Evolutionary conservation across 2,797 vertebrate genomes (phyloP).

Genomic region (Sebastes ruberrimus): DNA sequence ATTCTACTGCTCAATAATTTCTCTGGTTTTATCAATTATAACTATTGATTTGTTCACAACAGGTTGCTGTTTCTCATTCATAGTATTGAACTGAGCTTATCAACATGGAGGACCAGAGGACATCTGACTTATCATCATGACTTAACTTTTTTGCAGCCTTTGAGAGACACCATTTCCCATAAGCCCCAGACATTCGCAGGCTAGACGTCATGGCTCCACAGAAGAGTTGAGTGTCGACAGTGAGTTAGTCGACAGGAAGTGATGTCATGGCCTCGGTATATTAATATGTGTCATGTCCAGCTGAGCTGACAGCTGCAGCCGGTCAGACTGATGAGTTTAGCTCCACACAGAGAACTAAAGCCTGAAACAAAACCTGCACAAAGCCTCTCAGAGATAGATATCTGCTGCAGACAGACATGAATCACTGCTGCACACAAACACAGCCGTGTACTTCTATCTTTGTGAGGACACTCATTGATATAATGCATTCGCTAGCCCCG

Average conservation of each 20-base stretch:
- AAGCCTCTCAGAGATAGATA: slow-evolving; percentile 68
- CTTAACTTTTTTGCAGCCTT: too few species aligned
- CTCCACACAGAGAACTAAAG: slow-evolving; percentile 81
- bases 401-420: slow-evolving; percentile 49
- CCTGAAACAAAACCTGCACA: slow-evolving; percentile 84
- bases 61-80: not conserved
- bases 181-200: too few species aligned
- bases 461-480: too few species aligned
- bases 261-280: not conserved
- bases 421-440: not conserved
- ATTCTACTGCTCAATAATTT: not conserved
- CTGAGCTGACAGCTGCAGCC: not conserved
- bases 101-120: too few species aligned
- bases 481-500: too few species aligned
- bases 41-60: not conserved
- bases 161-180: too few species aligned
- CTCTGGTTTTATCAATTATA: slow-evolving; percentile 32
- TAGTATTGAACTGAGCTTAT: not conserved
- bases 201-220: too few species aligned
- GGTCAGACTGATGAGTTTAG: slow-evolving; percentile 88
- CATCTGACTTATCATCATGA: not conserved
- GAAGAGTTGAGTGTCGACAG: too few species aligned
- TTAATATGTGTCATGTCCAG: not conserved
- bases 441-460: not conserved
- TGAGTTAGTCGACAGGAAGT: not conserved